Evolutionary conservation across 1,140 invertebrate species (phyloP).

Genomic region (Thalassaphorura encarpata): DNA sequence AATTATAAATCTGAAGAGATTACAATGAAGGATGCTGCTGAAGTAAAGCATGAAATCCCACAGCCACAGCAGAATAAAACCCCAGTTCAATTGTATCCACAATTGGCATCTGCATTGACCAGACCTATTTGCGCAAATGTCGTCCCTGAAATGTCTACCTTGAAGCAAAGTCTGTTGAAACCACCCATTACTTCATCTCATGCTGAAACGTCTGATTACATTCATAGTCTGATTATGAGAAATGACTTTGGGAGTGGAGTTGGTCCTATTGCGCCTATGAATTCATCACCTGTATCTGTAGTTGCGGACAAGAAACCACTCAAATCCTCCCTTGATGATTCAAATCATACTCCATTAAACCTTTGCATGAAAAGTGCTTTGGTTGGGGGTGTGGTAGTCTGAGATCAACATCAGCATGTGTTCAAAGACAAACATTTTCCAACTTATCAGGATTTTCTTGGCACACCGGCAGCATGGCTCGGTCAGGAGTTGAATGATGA

Average conservation of each 20-base stretch:
- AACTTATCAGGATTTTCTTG: no score
- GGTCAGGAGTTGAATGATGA: no score
- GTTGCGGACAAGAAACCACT: no score
- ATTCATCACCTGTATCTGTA: no score
- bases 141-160: neutral
- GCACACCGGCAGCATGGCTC: no score
- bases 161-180: neutral
- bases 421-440: no score
- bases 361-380: neutral
- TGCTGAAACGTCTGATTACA: conserved; percentile 18
- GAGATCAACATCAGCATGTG: no score
- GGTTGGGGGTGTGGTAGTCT: no score
- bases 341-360: neutral
- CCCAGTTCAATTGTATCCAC: conserved; percentile 31
- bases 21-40: neutral
- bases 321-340: no score
- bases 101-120: conserved; percentile 31
- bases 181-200: conserved; percentile 3
- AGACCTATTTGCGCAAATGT: conserved; percentile 12
- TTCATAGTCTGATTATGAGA: conserved; percentile 30
- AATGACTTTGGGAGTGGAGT: no score
- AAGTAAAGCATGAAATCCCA: neutral
- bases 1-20: no score
- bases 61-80: conserved; percentile 5
- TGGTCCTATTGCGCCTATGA: no score